These are phyloP conservation scores for Epinephelus cyanopodus DNA, from an alignment of 2,113 vertebrate species.

Conservation along the genomic window DNA sequence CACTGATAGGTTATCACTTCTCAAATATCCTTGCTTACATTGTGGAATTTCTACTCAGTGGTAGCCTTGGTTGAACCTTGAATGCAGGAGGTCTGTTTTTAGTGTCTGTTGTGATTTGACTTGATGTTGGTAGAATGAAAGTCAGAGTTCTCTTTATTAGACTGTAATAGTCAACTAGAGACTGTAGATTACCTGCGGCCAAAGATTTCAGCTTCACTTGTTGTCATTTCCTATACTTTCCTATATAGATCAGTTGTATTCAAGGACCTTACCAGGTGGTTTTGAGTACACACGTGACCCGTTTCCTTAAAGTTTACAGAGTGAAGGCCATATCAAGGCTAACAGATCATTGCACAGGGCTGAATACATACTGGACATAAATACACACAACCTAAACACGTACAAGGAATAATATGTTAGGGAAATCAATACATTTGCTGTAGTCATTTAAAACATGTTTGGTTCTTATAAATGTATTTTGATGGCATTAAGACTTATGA, in stretches of 20 bases:
- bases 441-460: not conserved
- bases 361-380: slow-evolving; percentile 10
- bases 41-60: not conserved
- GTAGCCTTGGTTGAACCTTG: slow-evolving; percentile 33
- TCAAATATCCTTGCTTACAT: slow-evolving; percentile 36
- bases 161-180: not conserved
- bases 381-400: not conserved
- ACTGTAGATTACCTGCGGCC: not conserved
- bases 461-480: not conserved
- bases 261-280: not conserved
- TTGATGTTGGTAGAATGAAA: not conserved
- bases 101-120: not conserved
- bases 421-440: not conserved
- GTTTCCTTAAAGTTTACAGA: slow-evolving; percentile 36
- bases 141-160: not conserved
- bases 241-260: not conserved
- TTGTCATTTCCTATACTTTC: slow-evolving; percentile 22
- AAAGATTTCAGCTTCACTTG: not conserved
- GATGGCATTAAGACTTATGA: not conserved
- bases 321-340: slow-evolving; percentile 3
- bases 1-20: slow-evolving; percentile 42
- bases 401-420: not conserved
- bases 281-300: slow-evolving; percentile 45
- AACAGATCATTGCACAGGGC: not conserved
- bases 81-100: not conserved